Base-by-base conservation (phyloP, 2,888 invertebrate genomes). In the Biston betularia region DNA sequence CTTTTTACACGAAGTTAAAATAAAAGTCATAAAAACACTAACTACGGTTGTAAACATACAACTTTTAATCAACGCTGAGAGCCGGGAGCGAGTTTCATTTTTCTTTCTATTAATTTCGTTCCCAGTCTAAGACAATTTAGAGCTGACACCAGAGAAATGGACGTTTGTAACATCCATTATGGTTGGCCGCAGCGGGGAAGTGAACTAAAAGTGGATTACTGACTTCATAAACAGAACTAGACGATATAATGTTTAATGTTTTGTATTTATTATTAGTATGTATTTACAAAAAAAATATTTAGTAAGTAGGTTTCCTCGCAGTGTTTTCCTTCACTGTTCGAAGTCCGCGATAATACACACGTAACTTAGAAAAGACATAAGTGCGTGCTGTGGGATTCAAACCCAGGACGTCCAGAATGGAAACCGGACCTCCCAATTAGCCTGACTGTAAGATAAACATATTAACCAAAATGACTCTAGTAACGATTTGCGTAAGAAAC, bases 61-160 rank as follows among this genome's bases (percentile, higher is more conserved):
- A 59, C 65, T 71, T 71, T 68, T 71, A 71, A 74, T 71, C 70
- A 68, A 61, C 61, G 12, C 46, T 4, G 49, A 54, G 59, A 57
- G 57, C 52, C 24, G n/a, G 42, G 56, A 45, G 68, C 56, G 14
- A 40, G 44, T 45, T 57, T 24, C 63, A 64, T 68, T 62, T 64
- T 60, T 67, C 64, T 63, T 70, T 52, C 66, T 70, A 70, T 71
- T 73, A 67, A 70, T 67, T 71, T 70, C 40, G 65, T 63, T 65
- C 64, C 59, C 58, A 60, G 65, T 70, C 67, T 63, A 49, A 65
- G 63, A 69, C 69, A 69, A 68, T 72, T 69, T 63, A 68, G 58
- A 48, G 56, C 34, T 44, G 69, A 66, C 69, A 61, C 34, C 49
- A 55, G 69, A 72, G 65, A 67, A 72, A 69, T 69, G 61, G 61